Base-by-base conservation (phyloP, 2,797 vertebrate species). In the Leucoraja ocellata region DNA sequence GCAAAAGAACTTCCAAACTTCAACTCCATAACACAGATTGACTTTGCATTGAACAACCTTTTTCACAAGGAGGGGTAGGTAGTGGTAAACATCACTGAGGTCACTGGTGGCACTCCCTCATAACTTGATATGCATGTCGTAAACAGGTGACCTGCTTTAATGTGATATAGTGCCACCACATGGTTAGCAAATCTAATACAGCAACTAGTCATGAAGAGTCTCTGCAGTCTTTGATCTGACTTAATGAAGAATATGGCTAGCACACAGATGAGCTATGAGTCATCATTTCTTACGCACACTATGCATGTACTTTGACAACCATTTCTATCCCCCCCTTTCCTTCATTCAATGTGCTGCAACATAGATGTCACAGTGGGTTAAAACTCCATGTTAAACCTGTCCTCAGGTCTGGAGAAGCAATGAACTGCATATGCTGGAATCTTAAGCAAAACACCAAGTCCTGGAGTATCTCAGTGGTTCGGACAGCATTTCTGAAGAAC, bases 1-100 rank as follows among this genome's bases (percentile, higher is more conserved):
- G 96, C 95, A 95, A 95, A 95, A 94, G 39, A 95, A 95, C 94
- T 96, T 94, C 96, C 97, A 96, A 95, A 95, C 88, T 81, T 93
- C 93, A 93, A 90, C 93, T 93, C 94, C 93, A 95, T 95, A 95
- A 93, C 80, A 93, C 93, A 95, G 84, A 95, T 96, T 95, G 94
- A 93, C 93, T 94, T 95, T 78, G 94, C 93, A 93, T 94, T 94
- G 93, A 95, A 95, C 39, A 71, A 4, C 23, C 46, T 76, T 10
- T 39, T 74, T 92, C 2, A 71, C 23, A 76, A 39, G 23, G 71
- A 58, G 68, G 7, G 90, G 4, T 74, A 25, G 32, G 36, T 46
- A 39, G 54, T 92, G 46, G 39, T 28, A 92, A 76, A 74, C n/a
- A 92, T 54, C 71, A 54, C 36, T 91, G 88, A 65, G 21, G 8